Evolutionary conservation across 2,797 vertebrate species (phyloP).

Genomic region (Semaprochilodus insignis): DNA sequence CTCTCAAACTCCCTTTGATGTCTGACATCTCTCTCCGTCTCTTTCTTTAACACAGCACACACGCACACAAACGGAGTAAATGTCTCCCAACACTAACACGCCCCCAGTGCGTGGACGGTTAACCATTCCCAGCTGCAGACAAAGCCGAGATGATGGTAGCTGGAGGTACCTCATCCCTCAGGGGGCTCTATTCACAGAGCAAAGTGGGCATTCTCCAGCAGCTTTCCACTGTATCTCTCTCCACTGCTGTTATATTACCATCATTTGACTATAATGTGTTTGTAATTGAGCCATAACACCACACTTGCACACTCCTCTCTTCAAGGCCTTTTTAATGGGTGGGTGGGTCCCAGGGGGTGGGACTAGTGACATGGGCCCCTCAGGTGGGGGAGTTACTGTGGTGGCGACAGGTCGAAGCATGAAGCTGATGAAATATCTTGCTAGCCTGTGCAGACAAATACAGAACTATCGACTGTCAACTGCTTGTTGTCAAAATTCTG

Average conservation of each 20-base stretch:
- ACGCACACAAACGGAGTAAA: conserved; percentile 11
- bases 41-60: not conserved
- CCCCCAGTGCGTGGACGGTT: not conserved
- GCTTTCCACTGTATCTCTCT: conserved; percentile 42
- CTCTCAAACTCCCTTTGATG: conserved; percentile 18
- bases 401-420: not conserved
- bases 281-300: conserved; percentile 47
- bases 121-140: conserved; percentile 12
- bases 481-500: too few species aligned
- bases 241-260: conserved; percentile 46
- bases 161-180: not conserved
- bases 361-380: not conserved
- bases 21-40: conserved; percentile 6
- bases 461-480: too few species aligned
- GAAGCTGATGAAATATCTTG: not conserved
- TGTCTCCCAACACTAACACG: not conserved
- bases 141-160: conserved; percentile 27
- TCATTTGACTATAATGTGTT: conserved; percentile 43
- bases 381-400: not conserved
- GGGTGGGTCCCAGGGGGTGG: not conserved
- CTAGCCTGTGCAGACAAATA: not conserved
- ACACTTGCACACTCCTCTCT: conserved; percentile 27
- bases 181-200: conserved; percentile 7
- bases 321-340: not conserved
- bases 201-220: conserved; percentile 1